Evolutionary conservation across 2,113 vertebrate species (phyloP).

Genomic region (Chaetodon trifascialis): DNA sequence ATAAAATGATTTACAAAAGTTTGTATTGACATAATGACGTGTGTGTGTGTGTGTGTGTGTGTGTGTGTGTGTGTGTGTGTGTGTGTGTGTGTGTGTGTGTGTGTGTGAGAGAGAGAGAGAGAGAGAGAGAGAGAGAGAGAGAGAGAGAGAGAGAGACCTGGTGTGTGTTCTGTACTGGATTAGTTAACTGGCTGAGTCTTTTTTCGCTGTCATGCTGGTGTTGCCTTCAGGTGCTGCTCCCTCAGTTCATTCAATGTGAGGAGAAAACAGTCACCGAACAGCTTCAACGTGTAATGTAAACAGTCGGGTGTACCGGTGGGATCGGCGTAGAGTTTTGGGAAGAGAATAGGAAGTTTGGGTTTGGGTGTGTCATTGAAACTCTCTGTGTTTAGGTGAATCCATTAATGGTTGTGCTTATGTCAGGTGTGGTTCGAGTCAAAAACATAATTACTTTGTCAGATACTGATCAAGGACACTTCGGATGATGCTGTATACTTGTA

Average conservation of each 20-base stretch:
- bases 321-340: neutral
- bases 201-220: neutral
- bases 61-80: no score
- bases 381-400: neutral
- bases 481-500: no score
- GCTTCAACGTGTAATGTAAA: neutral
- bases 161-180: neutral
- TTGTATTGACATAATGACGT: neutral
- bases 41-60: neutral
- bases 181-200: neutral
- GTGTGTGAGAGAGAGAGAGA: no score
- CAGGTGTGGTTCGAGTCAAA: neutral
- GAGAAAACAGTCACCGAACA: no score
- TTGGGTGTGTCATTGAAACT: neutral
- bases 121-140: no score
- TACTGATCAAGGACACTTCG: neutral
- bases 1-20: conserved; percentile 21
- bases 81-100: neutral
- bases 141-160: neutral
- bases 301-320: neutral
- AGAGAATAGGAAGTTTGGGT: neutral
- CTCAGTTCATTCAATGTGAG: neutral
- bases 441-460: neutral
- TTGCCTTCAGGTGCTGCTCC: conserved; percentile 16
- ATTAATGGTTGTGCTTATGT: neutral